Evolutionary conservation across 2,797 vertebrate genomes (phyloP).

Genomic region (Cyclopterus lumpus): DNA sequence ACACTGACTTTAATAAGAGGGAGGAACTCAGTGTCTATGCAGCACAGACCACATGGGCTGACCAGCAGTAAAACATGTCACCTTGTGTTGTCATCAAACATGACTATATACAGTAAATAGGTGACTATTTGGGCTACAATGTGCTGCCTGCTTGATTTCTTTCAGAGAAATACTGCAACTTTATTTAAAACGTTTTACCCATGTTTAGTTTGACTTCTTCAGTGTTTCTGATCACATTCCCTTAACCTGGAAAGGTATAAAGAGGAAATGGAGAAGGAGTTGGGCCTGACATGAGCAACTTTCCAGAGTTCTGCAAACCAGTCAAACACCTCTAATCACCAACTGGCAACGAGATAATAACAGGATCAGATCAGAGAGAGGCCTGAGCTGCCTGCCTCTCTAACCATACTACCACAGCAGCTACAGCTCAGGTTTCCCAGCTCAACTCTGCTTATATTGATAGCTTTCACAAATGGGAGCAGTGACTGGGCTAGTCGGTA

Average conservation of each 20-base stretch:
- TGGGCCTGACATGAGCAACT: background rate
- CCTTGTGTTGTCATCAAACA: slow-evolving; percentile 52
- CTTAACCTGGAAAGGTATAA: background rate
- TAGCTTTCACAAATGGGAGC: slow-evolving; percentile 40
- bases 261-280: slow-evolving; percentile 4
- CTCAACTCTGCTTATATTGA: slow-evolving; percentile 23
- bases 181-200: background rate
- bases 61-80: slow-evolving; percentile 42
- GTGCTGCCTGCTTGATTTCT: background rate
- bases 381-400: slow-evolving; percentile 13
- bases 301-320: slow-evolving; percentile 12
- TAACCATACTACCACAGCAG: slow-evolving; percentile 6
- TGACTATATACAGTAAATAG: slow-evolving; percentile 43
- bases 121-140: background rate
- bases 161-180: slow-evolving; percentile 7
- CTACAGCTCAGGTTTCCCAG: slow-evolving; percentile 51
- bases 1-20: slow-evolving; percentile 66
- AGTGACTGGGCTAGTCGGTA: slow-evolving; percentile 32
- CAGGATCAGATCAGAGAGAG: slow-evolving; percentile 24
- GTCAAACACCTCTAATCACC: slow-evolving; percentile 29
- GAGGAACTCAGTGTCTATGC: slow-evolving; percentile 50
- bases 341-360: slow-evolving; percentile 25
- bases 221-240: background rate
- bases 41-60: slow-evolving; percentile 53
- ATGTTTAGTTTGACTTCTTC: background rate